Conservation (phyloP, 53 echinoderm and acorn worm species). For the Hippasteria phrygiana region DNA sequence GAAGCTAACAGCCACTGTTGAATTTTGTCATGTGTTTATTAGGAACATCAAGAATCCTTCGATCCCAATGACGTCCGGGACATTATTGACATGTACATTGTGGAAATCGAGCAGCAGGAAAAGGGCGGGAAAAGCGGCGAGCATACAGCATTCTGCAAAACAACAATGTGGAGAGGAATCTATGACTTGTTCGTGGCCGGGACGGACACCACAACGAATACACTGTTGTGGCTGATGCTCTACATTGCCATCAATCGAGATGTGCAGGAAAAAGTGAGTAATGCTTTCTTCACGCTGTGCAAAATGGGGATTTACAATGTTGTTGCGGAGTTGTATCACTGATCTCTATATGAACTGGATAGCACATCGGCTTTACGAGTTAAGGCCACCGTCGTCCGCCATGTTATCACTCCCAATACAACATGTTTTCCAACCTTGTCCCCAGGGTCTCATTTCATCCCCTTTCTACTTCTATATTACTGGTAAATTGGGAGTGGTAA, state of each 20-base stretch:
- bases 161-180: constrained; percentile 31
- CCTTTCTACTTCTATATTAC: too few relatives aligned
- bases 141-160: not conserved
- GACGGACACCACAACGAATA: constrained; percentile 45
- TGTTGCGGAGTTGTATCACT: too few relatives aligned
- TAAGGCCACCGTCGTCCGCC: too few relatives aligned
- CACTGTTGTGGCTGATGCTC: constrained; percentile 29
- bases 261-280: constrained; percentile 32
- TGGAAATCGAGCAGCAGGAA: constrained; percentile 12
- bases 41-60: constrained; percentile 40
- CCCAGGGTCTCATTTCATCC: too few relatives aligned
- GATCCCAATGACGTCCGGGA: constrained; percentile 50
- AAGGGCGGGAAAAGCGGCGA: not conserved
- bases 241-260: constrained; percentile 23
- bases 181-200: constrained; percentile 56
- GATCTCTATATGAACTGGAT: too few relatives aligned
- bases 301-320: too few relatives aligned
- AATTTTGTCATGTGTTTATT: not conserved
- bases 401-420: too few relatives aligned
- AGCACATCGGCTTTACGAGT: too few relatives aligned
- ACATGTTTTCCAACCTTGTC: too few relatives aligned
- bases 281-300: too few relatives aligned
- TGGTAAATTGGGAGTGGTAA: too few relatives aligned
- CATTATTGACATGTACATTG: constrained; percentile 56
- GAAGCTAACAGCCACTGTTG: not conserved